phyloP scores from a whole-genome alignment of 2,113 vertebrate species.

The Calidris pygmaea region DNA sequence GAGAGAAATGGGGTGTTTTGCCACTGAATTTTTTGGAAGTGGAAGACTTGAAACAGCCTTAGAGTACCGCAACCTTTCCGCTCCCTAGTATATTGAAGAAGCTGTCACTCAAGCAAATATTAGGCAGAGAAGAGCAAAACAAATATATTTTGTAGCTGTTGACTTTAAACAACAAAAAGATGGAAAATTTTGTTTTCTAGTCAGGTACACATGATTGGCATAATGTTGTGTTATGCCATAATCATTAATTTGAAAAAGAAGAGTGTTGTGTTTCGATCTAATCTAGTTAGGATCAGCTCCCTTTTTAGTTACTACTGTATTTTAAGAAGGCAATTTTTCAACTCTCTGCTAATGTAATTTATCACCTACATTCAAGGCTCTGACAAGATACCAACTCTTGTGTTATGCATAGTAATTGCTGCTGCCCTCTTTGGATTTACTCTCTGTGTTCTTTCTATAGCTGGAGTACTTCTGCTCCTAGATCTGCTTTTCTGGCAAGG shows the following conservation, averaged over 20 bases:
- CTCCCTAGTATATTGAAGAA: not conserved
- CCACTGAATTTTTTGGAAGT: not conserved
- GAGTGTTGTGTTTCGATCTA: not conserved
- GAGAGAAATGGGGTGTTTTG: not conserved
- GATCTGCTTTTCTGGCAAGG: not conserved
- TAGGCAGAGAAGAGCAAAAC: not conserved
- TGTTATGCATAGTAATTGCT: slow-evolving; percentile 49
- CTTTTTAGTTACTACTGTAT: slow-evolving; percentile 53
- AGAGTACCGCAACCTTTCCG: not conserved
- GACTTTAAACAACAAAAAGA: not conserved
- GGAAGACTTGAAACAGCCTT: not conserved
- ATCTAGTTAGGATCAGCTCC: slow-evolving; percentile 45
- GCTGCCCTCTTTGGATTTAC: slow-evolving; percentile 21
- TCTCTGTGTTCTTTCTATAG: not conserved
- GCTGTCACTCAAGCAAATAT: not conserved
- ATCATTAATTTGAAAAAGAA: slow-evolving; percentile 3
- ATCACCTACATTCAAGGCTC: slow-evolving; percentile 32
- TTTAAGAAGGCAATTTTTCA: slow-evolving; percentile 66
- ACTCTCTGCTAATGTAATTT: slow-evolving; percentile 35
- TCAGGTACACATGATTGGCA: not conserved
- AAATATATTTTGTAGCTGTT: not conserved
- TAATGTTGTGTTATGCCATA: not conserved
- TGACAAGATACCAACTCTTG: slow-evolving; percentile 30
- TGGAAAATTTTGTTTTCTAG: not conserved
- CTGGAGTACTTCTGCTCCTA: not conserved